A percentile compares a stretch with the other conserved stretches of the same genome.
phyloP scores from a whole-genome alignment of 1,140 invertebrate species.

The Chrysopa pallens region DNA sequence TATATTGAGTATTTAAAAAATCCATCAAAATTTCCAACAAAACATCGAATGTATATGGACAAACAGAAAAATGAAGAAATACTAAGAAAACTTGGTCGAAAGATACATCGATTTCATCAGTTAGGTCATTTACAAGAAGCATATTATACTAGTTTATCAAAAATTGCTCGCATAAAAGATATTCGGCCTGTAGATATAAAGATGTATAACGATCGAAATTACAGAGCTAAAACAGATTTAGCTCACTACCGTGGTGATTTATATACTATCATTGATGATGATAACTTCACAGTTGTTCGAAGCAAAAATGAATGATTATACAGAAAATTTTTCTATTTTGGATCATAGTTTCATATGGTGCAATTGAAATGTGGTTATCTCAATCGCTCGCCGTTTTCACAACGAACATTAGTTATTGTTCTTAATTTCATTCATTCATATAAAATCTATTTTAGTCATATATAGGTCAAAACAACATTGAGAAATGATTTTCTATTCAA shows the following conservation, averaged over 20 bases:
- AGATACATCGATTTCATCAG: neutral
- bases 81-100: neutral
- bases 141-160: neutral
- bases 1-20: conserved; percentile 4
- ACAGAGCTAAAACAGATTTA: neutral
- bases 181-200: neutral
- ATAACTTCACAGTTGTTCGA: neutral
- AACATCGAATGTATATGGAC: conserved; percentile 24
- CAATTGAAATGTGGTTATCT: too few relatives aligned
- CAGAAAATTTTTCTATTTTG: too few relatives aligned
- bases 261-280: neutral
- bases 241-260: neutral
- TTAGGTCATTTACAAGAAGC: neutral
- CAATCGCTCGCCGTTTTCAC: too few relatives aligned
- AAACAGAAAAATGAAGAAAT: conserved; percentile 16
- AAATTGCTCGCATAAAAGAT: neutral
- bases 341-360: too few relatives aligned
- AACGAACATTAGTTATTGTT: too few relatives aligned
- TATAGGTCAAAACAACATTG: too few relatives aligned
- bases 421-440: too few relatives aligned
- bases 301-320: too few relatives aligned
- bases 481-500: too few relatives aligned
- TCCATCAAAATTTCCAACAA: conserved; percentile 18
- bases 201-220: neutral
- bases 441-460: too few relatives aligned